These are phyloP conservation scores for Holacanthus passer DNA, from an alignment of 2,113 vertebrate species.

Conservation along the genomic window DNA sequence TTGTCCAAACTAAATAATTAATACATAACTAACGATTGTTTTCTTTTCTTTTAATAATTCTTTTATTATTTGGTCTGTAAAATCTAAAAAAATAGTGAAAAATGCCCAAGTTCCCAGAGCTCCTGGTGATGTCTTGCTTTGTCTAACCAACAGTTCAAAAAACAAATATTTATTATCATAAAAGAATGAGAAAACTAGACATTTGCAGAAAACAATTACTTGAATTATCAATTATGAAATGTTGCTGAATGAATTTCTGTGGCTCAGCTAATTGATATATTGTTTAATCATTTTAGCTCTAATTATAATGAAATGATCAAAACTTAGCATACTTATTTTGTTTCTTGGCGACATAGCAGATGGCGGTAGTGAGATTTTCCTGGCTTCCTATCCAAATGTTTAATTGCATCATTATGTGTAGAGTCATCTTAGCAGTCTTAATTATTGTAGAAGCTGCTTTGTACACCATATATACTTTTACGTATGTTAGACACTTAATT, in stretches of 20 bases:
- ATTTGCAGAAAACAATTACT: neutral
- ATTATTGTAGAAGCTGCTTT: neutral
- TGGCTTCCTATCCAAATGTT: neutral
- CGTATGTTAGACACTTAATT: neutral
- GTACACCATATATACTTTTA: neutral
- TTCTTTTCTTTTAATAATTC: too few species aligned
- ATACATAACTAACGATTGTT: too few species aligned
- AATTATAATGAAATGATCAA: neutral
- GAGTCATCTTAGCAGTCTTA: neutral
- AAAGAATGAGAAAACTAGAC: too few species aligned
- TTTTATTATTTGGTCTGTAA: neutral
- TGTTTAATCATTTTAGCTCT: neutral
- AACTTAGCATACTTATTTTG: neutral
- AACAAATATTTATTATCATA: too few species aligned
- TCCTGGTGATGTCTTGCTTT: too few species aligned
- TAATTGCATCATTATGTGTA: neutral
- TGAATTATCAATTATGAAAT: neutral
- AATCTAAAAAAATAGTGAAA: neutral
- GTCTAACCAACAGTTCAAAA: too few species aligned
- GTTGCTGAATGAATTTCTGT: neutral
- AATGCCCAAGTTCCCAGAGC: neutral
- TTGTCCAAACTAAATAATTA: neutral
- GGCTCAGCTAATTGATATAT: neutral
- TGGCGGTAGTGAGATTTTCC: too few species aligned
- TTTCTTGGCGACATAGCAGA: neutral